These are phyloP conservation scores for Sturnira hondurensis DNA, from an alignment of 2,113 vertebrate species.

Conservation along the genomic window DNA sequence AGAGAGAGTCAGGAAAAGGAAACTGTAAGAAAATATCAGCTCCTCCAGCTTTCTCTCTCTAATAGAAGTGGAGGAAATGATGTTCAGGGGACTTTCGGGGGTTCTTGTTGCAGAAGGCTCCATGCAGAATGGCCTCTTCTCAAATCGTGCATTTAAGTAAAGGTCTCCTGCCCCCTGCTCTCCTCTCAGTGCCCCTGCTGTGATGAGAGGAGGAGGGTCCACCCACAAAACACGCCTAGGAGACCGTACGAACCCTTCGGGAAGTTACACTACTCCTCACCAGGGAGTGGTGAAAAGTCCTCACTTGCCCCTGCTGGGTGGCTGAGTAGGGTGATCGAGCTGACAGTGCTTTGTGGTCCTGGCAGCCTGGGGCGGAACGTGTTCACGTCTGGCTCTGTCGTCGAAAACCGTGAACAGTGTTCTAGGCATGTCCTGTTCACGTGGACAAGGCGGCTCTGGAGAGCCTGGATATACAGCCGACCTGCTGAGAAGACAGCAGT, in stretches of 20 bases:
- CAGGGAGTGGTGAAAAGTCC: neutral
- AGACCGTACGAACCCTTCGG: neutral
- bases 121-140: neutral
- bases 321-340: neutral
- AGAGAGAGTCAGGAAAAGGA: slow-evolving; percentile 76
- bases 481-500: neutral
- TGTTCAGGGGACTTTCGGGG: slow-evolving; percentile 46
- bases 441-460: neutral
- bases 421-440: neutral
- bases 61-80: slow-evolving; percentile 52
- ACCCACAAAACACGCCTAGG: neutral
- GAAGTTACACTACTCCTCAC: neutral
- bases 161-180: neutral
- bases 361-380: accelerated
- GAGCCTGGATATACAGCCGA: neutral
- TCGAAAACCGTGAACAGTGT: neutral
- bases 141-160: neutral
- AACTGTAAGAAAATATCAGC: slow-evolving; percentile 72
- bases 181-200: neutral
- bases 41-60: slow-evolving; percentile 35
- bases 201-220: neutral
- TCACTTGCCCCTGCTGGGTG: neutral
- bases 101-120: slow-evolving; percentile 19
- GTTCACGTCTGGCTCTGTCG: neutral
- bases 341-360: neutral